A percentile compares a stretch with the other conserved stretches of the same genome.
Conservation (phyloP, 2,888 invertebrate genomes). For the Hypolimnas misippus region DNA sequence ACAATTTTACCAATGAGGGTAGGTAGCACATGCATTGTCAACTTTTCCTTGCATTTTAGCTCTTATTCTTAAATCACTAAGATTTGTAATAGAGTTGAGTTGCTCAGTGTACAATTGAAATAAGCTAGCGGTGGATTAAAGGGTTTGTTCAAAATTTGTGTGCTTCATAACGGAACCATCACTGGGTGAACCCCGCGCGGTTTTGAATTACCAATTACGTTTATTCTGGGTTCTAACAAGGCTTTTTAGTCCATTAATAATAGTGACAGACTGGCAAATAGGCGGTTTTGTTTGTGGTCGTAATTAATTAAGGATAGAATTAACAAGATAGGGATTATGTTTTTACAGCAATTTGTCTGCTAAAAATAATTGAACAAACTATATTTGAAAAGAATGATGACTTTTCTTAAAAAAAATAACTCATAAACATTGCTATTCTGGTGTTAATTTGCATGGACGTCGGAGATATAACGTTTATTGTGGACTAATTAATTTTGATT, state of each 20-base stretch:
- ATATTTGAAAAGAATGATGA: too few relatives aligned
- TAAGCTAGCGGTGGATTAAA: conserved; percentile 79
- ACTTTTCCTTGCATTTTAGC: conserved; percentile 24
- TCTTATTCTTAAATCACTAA: conserved; percentile 25
- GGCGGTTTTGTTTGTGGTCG: conserved; percentile 36
- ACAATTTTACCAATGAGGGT: conserved; percentile 73
- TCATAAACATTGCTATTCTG: too few relatives aligned
- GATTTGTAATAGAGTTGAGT: conserved; percentile 18
- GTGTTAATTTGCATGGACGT: too few relatives aligned
- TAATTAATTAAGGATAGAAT: conserved; percentile 35
- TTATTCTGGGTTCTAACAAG: conserved; percentile 54
- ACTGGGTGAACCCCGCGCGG: conserved; percentile 63
- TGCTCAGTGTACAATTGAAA: conserved; percentile 68
- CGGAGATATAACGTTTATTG: too few relatives aligned
- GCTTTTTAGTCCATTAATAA: conserved; percentile 43
- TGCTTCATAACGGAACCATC: conserved; percentile 66
- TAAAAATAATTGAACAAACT: conserved; percentile 16
- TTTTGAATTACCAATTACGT: conserved; percentile 83
- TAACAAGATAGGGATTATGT: conserved; percentile 14
- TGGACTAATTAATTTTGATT: too few relatives aligned
- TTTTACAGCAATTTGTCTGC: conserved; percentile 14
- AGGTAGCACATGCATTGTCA: conserved; percentile 32
- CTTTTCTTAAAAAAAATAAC: too few relatives aligned
- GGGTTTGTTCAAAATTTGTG: conserved; percentile 81
- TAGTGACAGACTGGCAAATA: conserved; percentile 39